Conservation (phyloP, 2,888 invertebrate species). For the Ennomos quercinarius region DNA sequence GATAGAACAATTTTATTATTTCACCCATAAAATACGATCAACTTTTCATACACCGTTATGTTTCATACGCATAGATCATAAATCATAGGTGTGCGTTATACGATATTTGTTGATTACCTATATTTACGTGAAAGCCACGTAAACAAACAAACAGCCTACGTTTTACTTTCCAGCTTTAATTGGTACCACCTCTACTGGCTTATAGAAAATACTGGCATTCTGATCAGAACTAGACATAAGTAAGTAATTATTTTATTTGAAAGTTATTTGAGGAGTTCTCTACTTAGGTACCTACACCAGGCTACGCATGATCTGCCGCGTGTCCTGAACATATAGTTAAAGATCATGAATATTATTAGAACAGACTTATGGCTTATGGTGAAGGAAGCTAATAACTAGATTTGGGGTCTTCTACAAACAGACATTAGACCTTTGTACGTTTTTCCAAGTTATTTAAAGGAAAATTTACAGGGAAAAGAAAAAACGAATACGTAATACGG, state of each 20-base stretch:
- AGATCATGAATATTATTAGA: constrained; percentile 9
- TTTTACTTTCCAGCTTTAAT: no score
- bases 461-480: neutral
- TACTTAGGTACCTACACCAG: constrained; percentile 5
- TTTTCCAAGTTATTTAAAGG: constrained; percentile 10
- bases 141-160: no score
- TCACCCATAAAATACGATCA: no score
- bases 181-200: no score
- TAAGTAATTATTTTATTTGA: neutral
- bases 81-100: no score
- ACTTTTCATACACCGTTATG: no score
- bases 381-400: constrained; percentile 21
- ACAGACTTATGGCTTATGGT: constrained; percentile 9
- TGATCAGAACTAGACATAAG: neutral
- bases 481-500: neutral
- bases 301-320: constrained; percentile 13
- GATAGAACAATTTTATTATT: no score
- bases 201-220: no score
- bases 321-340: neutral
- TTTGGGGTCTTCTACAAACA: constrained; percentile 13
- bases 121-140: no score
- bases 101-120: no score
- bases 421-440: constrained; percentile 17
- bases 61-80: no score
- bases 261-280: constrained; percentile 5